A percentile compares a stretch with the other conserved stretches of the same genome.
phyloP scores from a whole-genome alignment of 2,113 vertebrate genomes.

The Dipodomys stephensi region DNA sequence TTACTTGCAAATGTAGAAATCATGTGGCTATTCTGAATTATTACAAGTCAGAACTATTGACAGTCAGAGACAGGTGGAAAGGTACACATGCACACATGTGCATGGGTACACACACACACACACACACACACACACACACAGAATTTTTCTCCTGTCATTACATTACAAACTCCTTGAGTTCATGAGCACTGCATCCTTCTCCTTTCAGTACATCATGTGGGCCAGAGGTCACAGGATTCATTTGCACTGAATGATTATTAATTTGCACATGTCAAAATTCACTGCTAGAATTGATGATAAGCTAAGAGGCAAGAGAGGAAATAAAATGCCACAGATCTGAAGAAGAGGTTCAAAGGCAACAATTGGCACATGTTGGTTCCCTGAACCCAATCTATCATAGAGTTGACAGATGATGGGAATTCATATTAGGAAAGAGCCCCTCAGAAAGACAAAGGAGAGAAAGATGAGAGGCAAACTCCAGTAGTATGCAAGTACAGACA shows the following conservation, averaged over 20 bases:
- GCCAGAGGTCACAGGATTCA: constrained; percentile 70
- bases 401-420: constrained; percentile 67
- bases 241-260: constrained; percentile 79
- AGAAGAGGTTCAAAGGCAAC: constrained; percentile 71
- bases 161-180: constrained; percentile 1
- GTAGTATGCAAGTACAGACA: too few relatives aligned
- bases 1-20: constrained; percentile 25
- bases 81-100: not conserved
- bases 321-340: constrained; percentile 55
- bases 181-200: constrained; percentile 5
- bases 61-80: not conserved
- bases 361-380: constrained; percentile 58
- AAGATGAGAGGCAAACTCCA: not conserved
- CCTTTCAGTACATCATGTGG: constrained; percentile 11
- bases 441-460: constrained; percentile 21
- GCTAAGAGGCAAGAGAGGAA: constrained; percentile 66
- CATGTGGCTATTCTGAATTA: not conserved
- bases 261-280: constrained; percentile 81
- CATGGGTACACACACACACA: too few relatives aligned
- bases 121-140: not conserved
- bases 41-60: not conserved
- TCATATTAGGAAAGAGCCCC: constrained; percentile 37
- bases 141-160: constrained; percentile 44
- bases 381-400: constrained; percentile 70
- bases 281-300: constrained; percentile 74